Evolutionary conservation across 2,797 vertebrate genomes (phyloP).

Genomic region (Apogon hyalosoma): DNA sequence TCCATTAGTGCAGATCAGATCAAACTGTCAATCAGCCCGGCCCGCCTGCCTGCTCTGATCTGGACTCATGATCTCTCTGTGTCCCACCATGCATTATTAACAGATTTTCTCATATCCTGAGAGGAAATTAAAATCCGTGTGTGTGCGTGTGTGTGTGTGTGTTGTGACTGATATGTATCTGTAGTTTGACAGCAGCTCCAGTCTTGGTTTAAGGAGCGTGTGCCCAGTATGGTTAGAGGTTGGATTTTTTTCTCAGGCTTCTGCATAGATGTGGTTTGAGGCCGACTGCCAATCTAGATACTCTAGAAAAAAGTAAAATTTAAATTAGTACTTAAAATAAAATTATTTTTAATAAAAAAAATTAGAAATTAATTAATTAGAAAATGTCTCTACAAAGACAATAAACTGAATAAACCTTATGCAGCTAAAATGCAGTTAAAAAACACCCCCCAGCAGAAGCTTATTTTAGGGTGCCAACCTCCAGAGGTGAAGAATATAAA

Average conservation of each 20-base stretch:
- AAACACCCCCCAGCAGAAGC: slow-evolving; percentile 9
- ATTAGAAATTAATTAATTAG: too few relatives aligned
- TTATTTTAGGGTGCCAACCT: slow-evolving; percentile 26
- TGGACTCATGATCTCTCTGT: slow-evolving; percentile 48
- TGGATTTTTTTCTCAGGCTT: background rate
- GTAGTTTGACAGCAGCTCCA: slow-evolving; percentile 29
- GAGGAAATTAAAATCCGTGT: slow-evolving; percentile 81
- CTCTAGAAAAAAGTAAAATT: background rate
- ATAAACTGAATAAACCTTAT: too few relatives aligned
- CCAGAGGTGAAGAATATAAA: slow-evolving; percentile 11
- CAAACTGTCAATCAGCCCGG: slow-evolving; percentile 67
- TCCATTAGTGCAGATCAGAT: slow-evolving; percentile 73
- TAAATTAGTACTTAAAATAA: background rate
- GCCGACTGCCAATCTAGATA: background rate
- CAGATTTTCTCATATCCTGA: slow-evolving; percentile 82
- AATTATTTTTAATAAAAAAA: too few relatives aligned
- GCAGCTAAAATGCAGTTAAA: background rate
- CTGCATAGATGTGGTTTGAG: background rate
- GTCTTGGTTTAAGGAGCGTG: too few relatives aligned
- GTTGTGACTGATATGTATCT: slow-evolving; percentile 40
- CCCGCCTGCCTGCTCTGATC: slow-evolving; percentile 46
- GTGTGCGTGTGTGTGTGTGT: slow-evolving; percentile 27
- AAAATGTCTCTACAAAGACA: background rate
- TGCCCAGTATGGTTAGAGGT: too few relatives aligned
- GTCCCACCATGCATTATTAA: slow-evolving; percentile 77